Evolutionary conservation across 2,113 vertebrate species (phyloP).

Genomic region (Coracopsis vasa): DNA sequence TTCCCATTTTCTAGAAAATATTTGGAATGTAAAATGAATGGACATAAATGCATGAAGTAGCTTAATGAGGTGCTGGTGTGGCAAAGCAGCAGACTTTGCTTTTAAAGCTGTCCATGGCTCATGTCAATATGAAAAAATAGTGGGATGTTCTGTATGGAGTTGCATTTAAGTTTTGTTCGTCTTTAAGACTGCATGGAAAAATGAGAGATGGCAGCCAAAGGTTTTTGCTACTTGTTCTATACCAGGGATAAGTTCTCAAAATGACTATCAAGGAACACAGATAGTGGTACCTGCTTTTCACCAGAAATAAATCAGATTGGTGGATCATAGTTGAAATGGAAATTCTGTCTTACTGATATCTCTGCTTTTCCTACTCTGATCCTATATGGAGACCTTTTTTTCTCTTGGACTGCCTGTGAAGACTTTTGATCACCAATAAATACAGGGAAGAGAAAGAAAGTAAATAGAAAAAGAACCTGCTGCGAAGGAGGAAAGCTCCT

Average conservation of each 20-base stretch:
- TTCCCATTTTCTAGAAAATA: not conserved
- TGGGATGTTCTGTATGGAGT: not conserved
- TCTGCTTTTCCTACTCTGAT: not conserved
- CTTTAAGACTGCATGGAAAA: not conserved
- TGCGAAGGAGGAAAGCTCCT: not conserved
- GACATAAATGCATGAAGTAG: not conserved
- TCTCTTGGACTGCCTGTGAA: not conserved
- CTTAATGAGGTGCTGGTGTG: not conserved
- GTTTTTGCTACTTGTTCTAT: not conserved
- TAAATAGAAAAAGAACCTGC: not conserved
- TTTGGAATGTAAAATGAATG: not conserved
- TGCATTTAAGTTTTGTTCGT: not conserved
- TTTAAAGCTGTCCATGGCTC: not conserved
- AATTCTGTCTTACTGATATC: not conserved
- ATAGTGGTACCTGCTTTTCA: not conserved
- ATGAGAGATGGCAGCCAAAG: not conserved
- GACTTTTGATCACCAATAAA: not conserved
- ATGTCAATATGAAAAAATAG: fast-evolving
- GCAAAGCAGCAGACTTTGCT: not conserved
- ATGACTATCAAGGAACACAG: not conserved
- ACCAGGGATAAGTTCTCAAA: not conserved
- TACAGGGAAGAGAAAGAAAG: not conserved
- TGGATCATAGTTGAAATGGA: not conserved
- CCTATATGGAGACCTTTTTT: not conserved
- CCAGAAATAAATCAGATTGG: not conserved